Evolutionary conservation across 2,797 vertebrate genomes (phyloP).

Genomic region (Lophotriccus pileatus): DNA sequence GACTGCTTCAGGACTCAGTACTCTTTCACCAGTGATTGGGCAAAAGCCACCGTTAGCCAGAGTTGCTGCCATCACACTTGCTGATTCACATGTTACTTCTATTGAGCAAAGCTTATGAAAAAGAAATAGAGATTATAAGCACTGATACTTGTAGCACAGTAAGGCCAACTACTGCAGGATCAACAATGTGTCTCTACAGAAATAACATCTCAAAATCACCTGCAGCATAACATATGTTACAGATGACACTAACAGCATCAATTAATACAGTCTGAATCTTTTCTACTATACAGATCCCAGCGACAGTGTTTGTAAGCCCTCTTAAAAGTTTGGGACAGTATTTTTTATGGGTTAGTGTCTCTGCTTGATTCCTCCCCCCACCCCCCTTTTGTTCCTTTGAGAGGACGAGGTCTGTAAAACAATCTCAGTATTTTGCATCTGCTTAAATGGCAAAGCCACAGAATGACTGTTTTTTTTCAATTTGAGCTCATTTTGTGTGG

Average conservation of each 20-base stretch:
- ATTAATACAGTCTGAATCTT: neutral
- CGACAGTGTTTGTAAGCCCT: neutral
- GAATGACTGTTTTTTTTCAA: neutral
- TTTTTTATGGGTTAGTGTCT: neutral
- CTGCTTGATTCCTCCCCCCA: neutral
- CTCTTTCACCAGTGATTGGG: constrained; percentile 95
- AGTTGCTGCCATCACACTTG: constrained; percentile 97
- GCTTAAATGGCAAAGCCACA: constrained; percentile 29
- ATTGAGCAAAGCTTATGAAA: constrained; percentile 90
- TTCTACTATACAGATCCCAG: constrained; percentile 7
- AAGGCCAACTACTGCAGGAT: neutral
- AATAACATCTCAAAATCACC: neutral
- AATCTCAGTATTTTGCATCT: constrained; percentile 35
- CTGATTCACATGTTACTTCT: constrained; percentile 96
- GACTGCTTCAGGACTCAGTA: constrained; percentile 93
- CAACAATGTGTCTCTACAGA: neutral
- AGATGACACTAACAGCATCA: neutral
- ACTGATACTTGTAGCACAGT: neutral
- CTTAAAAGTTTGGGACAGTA: neutral
- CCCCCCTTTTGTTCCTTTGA: constrained; percentile 4
- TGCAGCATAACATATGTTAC: neutral
- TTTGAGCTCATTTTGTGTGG: neutral
- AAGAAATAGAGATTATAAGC: constrained; percentile 16
- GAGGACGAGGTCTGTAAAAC: constrained; percentile 12
- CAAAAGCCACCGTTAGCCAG: constrained; percentile 97